Evolutionary conservation across 2,797 vertebrate genomes (phyloP).

Genomic region (Periparus ater): DNA sequence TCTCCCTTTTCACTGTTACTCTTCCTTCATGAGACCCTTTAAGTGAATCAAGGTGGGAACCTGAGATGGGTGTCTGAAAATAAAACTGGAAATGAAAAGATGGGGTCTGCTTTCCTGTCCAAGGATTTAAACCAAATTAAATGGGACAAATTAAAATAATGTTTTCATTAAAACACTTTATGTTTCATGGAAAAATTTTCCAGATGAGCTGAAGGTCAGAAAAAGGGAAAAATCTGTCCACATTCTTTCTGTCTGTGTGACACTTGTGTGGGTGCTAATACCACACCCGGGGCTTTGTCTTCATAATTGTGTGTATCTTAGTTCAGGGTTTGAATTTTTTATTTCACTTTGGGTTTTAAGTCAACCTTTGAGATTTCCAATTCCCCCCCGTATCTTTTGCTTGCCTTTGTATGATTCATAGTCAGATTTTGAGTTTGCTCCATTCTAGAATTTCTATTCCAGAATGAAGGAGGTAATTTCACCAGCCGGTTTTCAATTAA

Average conservation of each 20-base stretch:
- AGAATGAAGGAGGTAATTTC: not conserved
- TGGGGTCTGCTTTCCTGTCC: not conserved
- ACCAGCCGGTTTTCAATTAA: not conserved
- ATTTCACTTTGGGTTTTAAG: not conserved
- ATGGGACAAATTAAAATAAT: not conserved
- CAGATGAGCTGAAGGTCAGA: not conserved
- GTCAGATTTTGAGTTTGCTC: not conserved
- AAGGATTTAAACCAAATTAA: not conserved
- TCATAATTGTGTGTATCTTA: not conserved
- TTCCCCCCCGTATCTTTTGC: not conserved
- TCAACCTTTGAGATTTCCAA: not conserved
- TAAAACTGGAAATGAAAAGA: not conserved
- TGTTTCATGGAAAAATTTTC: not conserved
- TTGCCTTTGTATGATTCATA: not conserved
- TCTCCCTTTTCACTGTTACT: not conserved
- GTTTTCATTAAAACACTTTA: not conserved
- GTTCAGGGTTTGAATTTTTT: not conserved
- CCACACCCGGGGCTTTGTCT: not conserved
- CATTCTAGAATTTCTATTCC: not conserved
- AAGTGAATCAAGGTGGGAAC: not conserved
- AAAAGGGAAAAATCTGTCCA: not conserved
- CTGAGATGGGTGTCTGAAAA: not conserved
- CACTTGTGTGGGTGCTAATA: not conserved
- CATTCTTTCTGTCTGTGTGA: not conserved
- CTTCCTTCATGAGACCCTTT: not conserved